phyloP scores from a whole-genome alignment of 2,888 invertebrate genomes.

The Teleogryllus oceanicus region DNA sequence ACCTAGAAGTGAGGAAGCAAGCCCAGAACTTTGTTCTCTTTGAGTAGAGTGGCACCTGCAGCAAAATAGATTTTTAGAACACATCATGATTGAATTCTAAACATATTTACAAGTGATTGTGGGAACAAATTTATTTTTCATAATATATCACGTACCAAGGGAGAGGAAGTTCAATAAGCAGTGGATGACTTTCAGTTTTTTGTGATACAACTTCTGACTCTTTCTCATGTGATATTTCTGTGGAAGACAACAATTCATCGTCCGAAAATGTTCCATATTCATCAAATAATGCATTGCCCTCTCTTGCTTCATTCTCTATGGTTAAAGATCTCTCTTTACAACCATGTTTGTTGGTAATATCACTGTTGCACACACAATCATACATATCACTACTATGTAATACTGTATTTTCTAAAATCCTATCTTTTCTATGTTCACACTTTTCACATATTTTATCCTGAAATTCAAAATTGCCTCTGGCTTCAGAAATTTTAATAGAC shows the following conservation, averaged over 20 bases:
- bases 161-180: slow-evolving; percentile 58
- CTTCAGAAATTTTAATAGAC: not conserved
- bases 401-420: not conserved
- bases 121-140: not conserved
- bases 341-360: not conserved
- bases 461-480: slow-evolving; percentile 21
- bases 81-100: not conserved
- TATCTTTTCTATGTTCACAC: not conserved
- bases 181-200: not conserved
- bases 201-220: not conserved
- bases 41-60: not conserved
- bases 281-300: slow-evolving; percentile 32
- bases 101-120: not conserved
- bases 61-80: not conserved
- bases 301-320: not conserved
- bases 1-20: slow-evolving; percentile 58
- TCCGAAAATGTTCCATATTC: slow-evolving; percentile 27
- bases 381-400: slow-evolving; percentile 18
- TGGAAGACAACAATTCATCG: slow-evolving; percentile 21
- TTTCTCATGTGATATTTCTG: not conserved
- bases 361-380: not conserved
- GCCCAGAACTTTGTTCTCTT: slow-evolving; percentile 46
- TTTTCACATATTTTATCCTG: not conserved
- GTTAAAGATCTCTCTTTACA: not conserved
- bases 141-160: slow-evolving; percentile 49